Evolutionary conservation across 1,140 invertebrate genomes (phyloP), one percentile per base, ranked within the genome.

Genomic region (Hydropsyche tenuis): DNA sequence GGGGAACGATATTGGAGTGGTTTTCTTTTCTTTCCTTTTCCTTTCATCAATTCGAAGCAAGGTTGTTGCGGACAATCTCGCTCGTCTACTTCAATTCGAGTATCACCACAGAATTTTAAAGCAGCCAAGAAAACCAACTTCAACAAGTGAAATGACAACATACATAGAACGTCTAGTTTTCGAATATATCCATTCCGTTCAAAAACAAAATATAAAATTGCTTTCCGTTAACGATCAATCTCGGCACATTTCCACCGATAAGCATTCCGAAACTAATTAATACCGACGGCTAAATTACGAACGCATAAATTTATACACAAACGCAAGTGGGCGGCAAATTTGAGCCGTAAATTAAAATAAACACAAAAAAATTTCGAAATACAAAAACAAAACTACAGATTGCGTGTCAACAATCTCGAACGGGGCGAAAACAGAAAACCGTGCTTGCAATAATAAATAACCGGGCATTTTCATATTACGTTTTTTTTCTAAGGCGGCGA

Each of bases 401-500:
- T 18, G 48, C 48, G 48, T 53, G 48, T 18, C 20, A 6, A 18
- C 48, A 53, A 53, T 53, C 48, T 53, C 16, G 30, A 37, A 18
- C 48, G 1, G 18, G 6, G 48, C 48, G 48, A 53, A 53, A 53
- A 53, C 48, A 18, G 48, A n/a, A 20, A 53, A 1, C 48, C 48
- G 48, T 20, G 9, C 48, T 53, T 20, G 48, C 56, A 5, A 48
- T 68, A 42, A 64, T 64, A 68, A 68, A 68, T 68, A 66, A 66
- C 30, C 30, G 63, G 30, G 63, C 37, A 66, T 66, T 66, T 43
- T 66, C 63, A 66, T 66, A 66, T 66, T 66, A 12, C 30, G 9
- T 4, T 37, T 37, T 37, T 9, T 37, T 37, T 37, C 30, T n/a
- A n/a, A n/a, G n/a, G 30, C 9, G 3, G n/a, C 9, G 48, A 20